These are phyloP conservation scores for Ceramica pisi DNA, from an alignment of 2,888 invertebrate genomes.

Conservation along the genomic window DNA sequence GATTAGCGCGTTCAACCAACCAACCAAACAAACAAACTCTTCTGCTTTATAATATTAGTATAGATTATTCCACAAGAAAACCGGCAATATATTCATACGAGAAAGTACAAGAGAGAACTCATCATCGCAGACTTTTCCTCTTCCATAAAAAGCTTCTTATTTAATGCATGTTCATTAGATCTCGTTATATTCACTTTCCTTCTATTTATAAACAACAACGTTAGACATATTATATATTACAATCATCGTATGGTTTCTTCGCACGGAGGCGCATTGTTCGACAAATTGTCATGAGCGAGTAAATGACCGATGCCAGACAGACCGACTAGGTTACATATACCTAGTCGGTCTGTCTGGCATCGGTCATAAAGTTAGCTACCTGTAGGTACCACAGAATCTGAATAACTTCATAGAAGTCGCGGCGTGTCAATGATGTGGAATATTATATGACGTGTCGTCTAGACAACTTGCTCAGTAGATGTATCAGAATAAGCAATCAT, in stretches of 20 bases:
- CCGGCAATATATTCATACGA: neutral
- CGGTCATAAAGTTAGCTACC: neutral
- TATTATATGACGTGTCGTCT: conserved; percentile 21
- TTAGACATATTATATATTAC: neutral
- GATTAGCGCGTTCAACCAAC: no score
- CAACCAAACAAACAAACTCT: no score
- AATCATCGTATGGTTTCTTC: conserved; percentile 23
- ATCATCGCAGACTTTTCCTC: neutral
- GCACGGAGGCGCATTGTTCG: conserved; percentile 51
- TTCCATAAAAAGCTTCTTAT: neutral
- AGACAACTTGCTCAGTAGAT: conserved; percentile 8
- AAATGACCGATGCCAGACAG: conserved; percentile 40
- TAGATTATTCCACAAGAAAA: neutral
- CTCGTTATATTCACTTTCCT: conserved; percentile 30
- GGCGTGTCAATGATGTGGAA: conserved; percentile 1
- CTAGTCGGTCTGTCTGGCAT: no score
- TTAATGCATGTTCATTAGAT: neutral
- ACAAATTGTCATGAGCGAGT: conserved; percentile 43
- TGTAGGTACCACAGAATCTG: conserved; percentile 4
- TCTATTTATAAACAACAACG: conserved; percentile 12
- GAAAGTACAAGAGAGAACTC: neutral
- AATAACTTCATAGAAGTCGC: conserved; percentile 18
- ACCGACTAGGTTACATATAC: conserved; percentile 13
- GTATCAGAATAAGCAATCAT: neutral
- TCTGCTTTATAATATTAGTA: no score